Percentiles rank a stretch among this genome's conserved stretches.
Evolutionary conservation across 64 coral and sea anemone genomes (phyloP).

Genomic region (Cladopsammia gracilis): DNA sequence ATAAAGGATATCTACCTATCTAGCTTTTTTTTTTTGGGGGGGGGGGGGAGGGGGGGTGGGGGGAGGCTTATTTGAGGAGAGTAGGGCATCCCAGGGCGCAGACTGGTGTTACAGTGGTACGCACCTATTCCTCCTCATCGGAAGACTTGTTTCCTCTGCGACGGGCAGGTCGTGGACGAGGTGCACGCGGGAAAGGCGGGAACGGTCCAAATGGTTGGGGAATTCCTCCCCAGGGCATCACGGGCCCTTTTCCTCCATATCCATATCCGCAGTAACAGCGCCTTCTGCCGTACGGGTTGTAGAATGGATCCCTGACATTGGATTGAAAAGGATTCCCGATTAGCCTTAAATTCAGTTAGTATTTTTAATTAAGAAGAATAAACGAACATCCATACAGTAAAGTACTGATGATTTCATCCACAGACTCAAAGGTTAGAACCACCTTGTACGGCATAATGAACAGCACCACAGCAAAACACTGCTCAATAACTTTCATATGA

Average conservation of each 20-base stretch:
- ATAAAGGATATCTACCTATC: no score
- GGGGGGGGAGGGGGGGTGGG: no score
- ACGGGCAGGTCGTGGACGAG: not conserved
- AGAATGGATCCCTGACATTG: not conserved
- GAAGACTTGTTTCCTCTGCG: not conserved
- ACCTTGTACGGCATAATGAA: not conserved
- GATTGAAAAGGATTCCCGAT: not conserved
- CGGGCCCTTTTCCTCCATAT: not conserved
- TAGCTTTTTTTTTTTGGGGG: no score
- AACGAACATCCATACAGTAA: no score
- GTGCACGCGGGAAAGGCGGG: not conserved
- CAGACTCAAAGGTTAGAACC: not conserved
- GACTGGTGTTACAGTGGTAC: not conserved
- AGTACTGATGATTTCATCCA: not conserved
- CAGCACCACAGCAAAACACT: not conserved
- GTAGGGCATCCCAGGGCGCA: no score
- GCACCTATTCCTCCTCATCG: not conserved
- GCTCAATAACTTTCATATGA: not conserved
- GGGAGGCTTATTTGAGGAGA: no score
- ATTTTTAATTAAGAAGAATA: no score
- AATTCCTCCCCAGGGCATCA: not conserved
- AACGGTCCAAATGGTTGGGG: not conserved
- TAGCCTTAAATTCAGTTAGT: not conserved
- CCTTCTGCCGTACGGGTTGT: not conserved
- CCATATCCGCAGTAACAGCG: conserved; percentile 1